Evolutionary conservation across 2,113 vertebrate genomes (phyloP), one percentile per base, ranked within the genome.

Genomic region (Microcebus lehilahytsara): DNA sequence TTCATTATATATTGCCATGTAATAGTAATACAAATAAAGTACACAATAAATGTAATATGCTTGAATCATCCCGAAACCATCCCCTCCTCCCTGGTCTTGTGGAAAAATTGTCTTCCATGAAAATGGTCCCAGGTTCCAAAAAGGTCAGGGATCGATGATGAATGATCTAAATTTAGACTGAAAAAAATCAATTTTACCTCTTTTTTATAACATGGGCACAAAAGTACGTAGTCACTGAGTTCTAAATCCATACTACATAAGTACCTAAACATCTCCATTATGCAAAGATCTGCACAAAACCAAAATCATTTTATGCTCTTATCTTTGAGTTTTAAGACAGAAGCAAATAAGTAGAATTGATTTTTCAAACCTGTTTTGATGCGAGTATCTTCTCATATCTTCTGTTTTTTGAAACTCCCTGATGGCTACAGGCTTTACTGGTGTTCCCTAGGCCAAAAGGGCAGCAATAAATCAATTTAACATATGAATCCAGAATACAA

Each of bases 321-420:
- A 60, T 56, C 86, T 79, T 0, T 83, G 40, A 96, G 53, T 86
- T 91, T 96, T 91, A 97, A 96, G 62, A 87, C 10, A 71, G 34
- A 95, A 93, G 95, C 17, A 96, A 96, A 22, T 56, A 46, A 80
- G 34, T 16, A 97, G 34, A 96, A 51, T 13, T n/a, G 40, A 2
- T 85, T 74, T 95, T 64, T 92, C 97, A 77, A 98, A 99, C 99
- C 99, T 99, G 98, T 97, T 99, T 91, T 98, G 98, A 94, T 98
- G 97, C 81, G 97, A 97, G 16, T 98, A 98, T 97, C 99, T 98
- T 96, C 98, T 99, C 3, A 96, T 78, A 72, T 99, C 99, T 40
- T 99, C 99, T 85, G 98, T 88, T 98, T 99, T 99, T 37, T 98
- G 98, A 97, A 97, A 96, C 11, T 99, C 99, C 96, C 98, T 99